Evolutionary conservation across 2,797 vertebrate genomes (phyloP).

Genomic region (Melanotaenia trifasciata): DNA sequence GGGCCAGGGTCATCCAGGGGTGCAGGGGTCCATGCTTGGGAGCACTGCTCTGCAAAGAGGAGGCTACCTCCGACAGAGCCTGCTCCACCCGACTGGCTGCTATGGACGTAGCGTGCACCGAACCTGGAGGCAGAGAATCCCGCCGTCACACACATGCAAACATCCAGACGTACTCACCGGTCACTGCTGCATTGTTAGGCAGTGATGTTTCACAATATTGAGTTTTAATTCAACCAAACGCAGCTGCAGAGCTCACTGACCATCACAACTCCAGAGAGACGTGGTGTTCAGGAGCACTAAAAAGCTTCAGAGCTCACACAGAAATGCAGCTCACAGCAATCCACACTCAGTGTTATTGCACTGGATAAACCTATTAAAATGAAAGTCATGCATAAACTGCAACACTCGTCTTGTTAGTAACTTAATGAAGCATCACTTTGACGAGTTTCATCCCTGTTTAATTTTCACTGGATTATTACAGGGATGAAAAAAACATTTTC

Average conservation of each 20-base stretch:
- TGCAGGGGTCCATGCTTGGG: slow-evolving; percentile 96
- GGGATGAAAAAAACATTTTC: neutral
- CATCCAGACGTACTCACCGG: neutral
- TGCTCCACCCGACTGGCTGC: slow-evolving; percentile 97
- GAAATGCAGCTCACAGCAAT: slow-evolving; percentile 45
- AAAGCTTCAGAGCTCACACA: slow-evolving; percentile 41
- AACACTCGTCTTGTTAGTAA: slow-evolving; percentile 56
- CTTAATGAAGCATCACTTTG: slow-evolving; percentile 4
- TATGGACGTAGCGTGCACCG: slow-evolving; percentile 94
- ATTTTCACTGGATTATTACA: neutral
- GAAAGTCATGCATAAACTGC: slow-evolving; percentile 56
- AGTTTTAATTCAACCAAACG: slow-evolving; percentile 30
- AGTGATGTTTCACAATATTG: slow-evolving; percentile 30
- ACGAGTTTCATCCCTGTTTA: neutral
- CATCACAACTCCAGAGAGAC: neutral
- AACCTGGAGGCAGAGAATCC: slow-evolving; percentile 82
- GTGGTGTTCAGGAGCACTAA: slow-evolving; percentile 40
- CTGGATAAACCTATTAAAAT: slow-evolving; percentile 47
- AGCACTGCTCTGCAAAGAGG: slow-evolving; percentile 96
- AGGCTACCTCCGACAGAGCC: slow-evolving; percentile 95
- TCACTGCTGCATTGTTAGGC: slow-evolving; percentile 24
- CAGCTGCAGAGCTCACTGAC: slow-evolving; percentile 31
- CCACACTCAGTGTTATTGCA: slow-evolving; percentile 54
- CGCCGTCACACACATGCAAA: neutral
- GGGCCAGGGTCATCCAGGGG: slow-evolving; percentile 98